Percentiles rank a stretch among this genome's conserved stretches.
These are phyloP conservation scores for Biston stratarius DNA, from an alignment of 2,888 invertebrate species.

Conservation along the genomic window DNA sequence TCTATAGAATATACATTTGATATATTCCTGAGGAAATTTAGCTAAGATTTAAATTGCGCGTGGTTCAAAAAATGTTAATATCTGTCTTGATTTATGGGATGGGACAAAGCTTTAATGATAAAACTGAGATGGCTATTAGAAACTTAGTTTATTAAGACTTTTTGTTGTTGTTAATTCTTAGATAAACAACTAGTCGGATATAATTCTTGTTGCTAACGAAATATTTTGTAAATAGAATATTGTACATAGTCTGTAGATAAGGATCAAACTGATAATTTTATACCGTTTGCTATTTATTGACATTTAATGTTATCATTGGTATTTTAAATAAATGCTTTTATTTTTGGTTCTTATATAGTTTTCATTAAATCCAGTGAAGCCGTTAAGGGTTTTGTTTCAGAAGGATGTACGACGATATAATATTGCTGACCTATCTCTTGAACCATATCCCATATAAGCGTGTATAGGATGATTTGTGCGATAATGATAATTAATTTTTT, in stretches of 20 bases:
- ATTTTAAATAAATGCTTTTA: slow-evolving; percentile 43
- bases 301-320: slow-evolving; percentile 34
- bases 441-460: not conserved
- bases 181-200: slow-evolving; percentile 51
- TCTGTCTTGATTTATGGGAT: slow-evolving; percentile 2
- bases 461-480: too few species aligned
- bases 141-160: slow-evolving; percentile 34
- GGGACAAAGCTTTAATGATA: slow-evolving; percentile 28
- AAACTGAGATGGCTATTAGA: slow-evolving; percentile 33
- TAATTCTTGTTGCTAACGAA: slow-evolving; percentile 44
- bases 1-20: slow-evolving; percentile 50
- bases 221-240: slow-evolving; percentile 44
- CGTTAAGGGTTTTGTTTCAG: too few species aligned
- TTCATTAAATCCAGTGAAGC: not conserved
- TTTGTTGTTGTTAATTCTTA: slow-evolving; percentile 28
- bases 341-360: slow-evolving; percentile 39
- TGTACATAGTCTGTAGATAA: slow-evolving; percentile 50
- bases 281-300: slow-evolving; percentile 34
- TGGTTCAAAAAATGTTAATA: slow-evolving; percentile 10
- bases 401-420: too few species aligned
- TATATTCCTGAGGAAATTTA: slow-evolving; percentile 10
- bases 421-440: not conserved
- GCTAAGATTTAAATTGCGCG: slow-evolving; percentile 1
- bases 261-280: slow-evolving; percentile 46
- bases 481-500: too few species aligned